Evolutionary conservation across 2,888 invertebrate genomes (phyloP), one percentile per base, ranked within the genome.

Genomic region (Ferdinandea cuprea): DNA sequence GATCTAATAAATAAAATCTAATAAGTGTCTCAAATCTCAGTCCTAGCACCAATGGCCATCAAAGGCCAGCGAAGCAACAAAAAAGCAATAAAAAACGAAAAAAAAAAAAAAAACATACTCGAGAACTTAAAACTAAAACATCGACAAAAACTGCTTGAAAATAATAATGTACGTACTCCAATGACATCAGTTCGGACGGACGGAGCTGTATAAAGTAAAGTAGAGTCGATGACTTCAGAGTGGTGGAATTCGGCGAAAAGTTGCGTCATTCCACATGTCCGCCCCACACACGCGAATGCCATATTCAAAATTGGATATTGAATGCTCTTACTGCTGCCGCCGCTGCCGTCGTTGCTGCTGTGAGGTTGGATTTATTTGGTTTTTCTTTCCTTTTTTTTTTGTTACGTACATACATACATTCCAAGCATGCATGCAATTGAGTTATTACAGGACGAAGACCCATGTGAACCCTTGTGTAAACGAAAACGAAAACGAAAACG

Each of bases 181-280:
- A 81, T 81, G 81, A 81, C 77, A 81, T 81, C 81, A 81, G 81
- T 72, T 63, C 58, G 46, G 63, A 32, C 58, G 46, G 63, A 32
- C 35, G 44, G 58, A 69, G 21, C 50, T 65, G 48, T 35, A n/a
- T n/a, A 30, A 58, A 63, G 54, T 63, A 54, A 21, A 66, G 19
- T 32, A 50, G 42, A 72, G 81, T 81, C 81, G 81, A 81, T 81
- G 81, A 81, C 81, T 81, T 81, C 81, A 81, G 81, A 66, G 77
- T 77, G 77, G 77, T 77, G 81, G 81, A 81, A 81, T 81, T 81
- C 54, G 81, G 77, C 71, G 81, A 77, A 81, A 81, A 66, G 81
- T 81, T 81, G 81, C 81, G 81, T 81, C 81, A 81, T 77, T 77
- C 69, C 58, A n/a, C 35, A 65, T 74, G 66, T 74, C 61, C 42